Conservation (phyloP, 2,888 invertebrate genomes). For the Tuberolachnus salignus region DNA sequence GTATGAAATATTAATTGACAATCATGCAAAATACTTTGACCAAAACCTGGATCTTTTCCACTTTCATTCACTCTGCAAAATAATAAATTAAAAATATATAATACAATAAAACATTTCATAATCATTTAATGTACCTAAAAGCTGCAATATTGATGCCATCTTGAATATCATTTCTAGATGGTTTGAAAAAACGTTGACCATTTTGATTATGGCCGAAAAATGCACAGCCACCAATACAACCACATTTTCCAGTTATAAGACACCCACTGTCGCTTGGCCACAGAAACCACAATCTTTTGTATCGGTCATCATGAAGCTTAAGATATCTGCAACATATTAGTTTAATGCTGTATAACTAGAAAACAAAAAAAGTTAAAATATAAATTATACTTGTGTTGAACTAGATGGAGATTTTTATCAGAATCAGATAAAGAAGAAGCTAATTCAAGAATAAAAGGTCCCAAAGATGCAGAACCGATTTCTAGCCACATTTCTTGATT, state of each 20-base stretch:
- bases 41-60: conserved; percentile 86
- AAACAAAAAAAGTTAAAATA: conserved; percentile 1
- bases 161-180: conserved; percentile 77
- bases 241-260: conserved; percentile 76
- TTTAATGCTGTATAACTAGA: not conserved
- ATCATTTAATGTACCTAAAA: conserved; percentile 67
- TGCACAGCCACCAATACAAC: conserved; percentile 91
- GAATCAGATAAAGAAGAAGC: conserved; percentile 80
- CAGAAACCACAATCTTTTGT: conserved; percentile 90
- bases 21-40: conserved; percentile 89
- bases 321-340: conserved; percentile 66
- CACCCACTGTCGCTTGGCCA: conserved; percentile 77
- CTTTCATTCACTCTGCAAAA: conserved; percentile 72
- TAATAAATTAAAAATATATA: conserved; percentile 31
- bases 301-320: conserved; percentile 81
- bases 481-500: conserved; percentile 84
- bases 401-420: conserved; percentile 76
- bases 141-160: conserved; percentile 84
- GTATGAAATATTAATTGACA: conserved; percentile 88
- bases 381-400: conserved; percentile 74
- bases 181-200: conserved; percentile 86
- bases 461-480: conserved; percentile 87
- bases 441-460: conserved; percentile 88
- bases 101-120: not conserved
- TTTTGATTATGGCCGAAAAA: conserved; percentile 94